Percentiles rank a stretch among this genome's conserved stretches.
phyloP scores from a whole-genome alignment of 2,888 invertebrate genomes.

The Tortrix viridana region DNA sequence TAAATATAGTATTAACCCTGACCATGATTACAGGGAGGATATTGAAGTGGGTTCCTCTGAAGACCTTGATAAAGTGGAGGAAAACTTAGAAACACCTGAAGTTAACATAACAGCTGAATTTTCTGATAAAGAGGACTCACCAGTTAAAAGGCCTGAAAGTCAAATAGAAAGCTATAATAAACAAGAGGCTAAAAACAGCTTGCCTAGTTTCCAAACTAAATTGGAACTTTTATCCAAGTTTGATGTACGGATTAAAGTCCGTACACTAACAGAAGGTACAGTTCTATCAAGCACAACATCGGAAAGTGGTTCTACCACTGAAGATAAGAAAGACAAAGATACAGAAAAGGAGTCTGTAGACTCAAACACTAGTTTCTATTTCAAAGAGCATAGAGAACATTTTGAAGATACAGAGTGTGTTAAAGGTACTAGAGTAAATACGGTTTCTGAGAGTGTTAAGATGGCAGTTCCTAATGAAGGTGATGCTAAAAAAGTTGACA shows the following conservation, averaged over 20 bases:
- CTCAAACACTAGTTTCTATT: slow-evolving; percentile 50
- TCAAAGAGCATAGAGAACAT: slow-evolving; percentile 61
- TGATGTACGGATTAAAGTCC: slow-evolving; percentile 81
- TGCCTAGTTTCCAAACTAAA: slow-evolving; percentile 72
- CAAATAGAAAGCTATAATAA: slow-evolving; percentile 54
- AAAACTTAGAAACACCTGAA: slow-evolving; percentile 33
- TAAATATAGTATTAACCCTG: slow-evolving; percentile 37
- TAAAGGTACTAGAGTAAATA: slow-evolving; percentile 59
- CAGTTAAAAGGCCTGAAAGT: slow-evolving; percentile 55
- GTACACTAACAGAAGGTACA: slow-evolving; percentile 73
- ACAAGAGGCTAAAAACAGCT: slow-evolving; percentile 48
- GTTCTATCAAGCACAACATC: slow-evolving; percentile 67
- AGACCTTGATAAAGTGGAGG: slow-evolving; percentile 55
- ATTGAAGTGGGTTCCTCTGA: slow-evolving; percentile 53
- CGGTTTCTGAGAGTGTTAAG: slow-evolving; percentile 69
- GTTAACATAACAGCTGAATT: slow-evolving; percentile 10
- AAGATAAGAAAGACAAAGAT: slow-evolving; percentile 51
- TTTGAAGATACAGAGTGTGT: slow-evolving; percentile 57
- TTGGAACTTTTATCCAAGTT: slow-evolving; percentile 80
- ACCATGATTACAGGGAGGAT: slow-evolving; percentile 42
- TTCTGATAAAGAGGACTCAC: slow-evolving; percentile 48
- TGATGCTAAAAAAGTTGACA: slow-evolving; percentile 73
- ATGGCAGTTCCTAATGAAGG: slow-evolving; percentile 80
- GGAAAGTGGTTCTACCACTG: slow-evolving; percentile 64
- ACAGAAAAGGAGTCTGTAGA: slow-evolving; percentile 48